Percentiles rank a stretch among this genome's conserved stretches.
These are phyloP conservation scores for Craniophora ligustri DNA, from an alignment of 2,888 invertebrate genomes.

Conservation along the genomic window DNA sequence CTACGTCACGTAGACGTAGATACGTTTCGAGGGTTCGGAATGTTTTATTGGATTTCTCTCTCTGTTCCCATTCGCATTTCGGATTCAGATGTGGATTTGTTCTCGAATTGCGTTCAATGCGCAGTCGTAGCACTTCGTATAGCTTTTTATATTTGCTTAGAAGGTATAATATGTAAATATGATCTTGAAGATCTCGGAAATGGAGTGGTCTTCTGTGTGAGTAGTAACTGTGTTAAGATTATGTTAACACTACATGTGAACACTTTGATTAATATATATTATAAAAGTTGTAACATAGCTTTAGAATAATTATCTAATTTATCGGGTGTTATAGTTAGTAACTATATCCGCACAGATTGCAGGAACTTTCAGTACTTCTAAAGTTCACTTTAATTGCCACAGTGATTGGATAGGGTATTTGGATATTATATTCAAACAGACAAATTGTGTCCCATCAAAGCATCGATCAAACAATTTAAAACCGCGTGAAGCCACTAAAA, in stretches of 20 bases:
- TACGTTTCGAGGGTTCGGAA: conserved; percentile 82
- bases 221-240: neutral
- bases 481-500: conserved; percentile 54
- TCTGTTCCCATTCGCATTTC: conserved; percentile 84
- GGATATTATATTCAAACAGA: neutral
- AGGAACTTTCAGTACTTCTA: no score
- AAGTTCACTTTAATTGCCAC: neutral
- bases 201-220: neutral
- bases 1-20: conserved; percentile 86
- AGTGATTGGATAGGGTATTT: neutral
- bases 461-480: conserved; percentile 35
- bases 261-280: no score
- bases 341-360: no score
- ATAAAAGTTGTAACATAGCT: no score
- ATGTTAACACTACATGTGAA: neutral
- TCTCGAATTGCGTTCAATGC: conserved; percentile 70
- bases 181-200: conserved; percentile 3
- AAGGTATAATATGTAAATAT: neutral
- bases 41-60: conserved; percentile 87
- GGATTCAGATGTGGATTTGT: conserved; percentile 80
- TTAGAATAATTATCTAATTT: no score
- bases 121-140: conserved; percentile 70
- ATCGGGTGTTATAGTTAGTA: no score
- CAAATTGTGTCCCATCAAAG: conserved; percentile 5
- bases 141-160: conserved; percentile 25